Evolutionary conservation across 2,888 invertebrate genomes (phyloP).

Genomic region (Pimpla rufipes): DNA sequence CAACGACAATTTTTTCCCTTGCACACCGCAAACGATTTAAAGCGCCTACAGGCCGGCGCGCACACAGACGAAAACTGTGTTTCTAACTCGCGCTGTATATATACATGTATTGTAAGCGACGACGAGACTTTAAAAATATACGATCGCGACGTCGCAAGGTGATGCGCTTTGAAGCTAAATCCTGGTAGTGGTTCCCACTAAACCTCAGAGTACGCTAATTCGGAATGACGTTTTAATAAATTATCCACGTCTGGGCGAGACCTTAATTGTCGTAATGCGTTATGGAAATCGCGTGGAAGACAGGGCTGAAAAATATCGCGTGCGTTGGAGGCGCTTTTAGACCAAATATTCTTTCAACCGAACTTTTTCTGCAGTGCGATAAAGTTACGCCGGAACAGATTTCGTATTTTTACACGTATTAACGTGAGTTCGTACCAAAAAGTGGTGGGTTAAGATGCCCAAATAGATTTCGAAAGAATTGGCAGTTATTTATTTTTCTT

Average conservation of each 20-base stretch:
- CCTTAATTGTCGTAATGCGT: slow-evolving; percentile 8
- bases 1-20: slow-evolving; percentile 81
- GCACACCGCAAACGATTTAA: slow-evolving; percentile 44
- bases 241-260: slow-evolving; percentile 66
- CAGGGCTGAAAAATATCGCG: slow-evolving; percentile 2
- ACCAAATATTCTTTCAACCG: neutral
- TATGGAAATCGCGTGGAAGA: slow-evolving; percentile 7
- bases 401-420: neutral
- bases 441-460: neutral
- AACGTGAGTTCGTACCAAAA: neutral
- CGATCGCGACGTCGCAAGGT: slow-evolving; percentile 76
- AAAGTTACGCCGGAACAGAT: neutral
- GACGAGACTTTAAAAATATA: slow-evolving; percentile 80
- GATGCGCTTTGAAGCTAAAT: slow-evolving; percentile 82
- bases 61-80: neutral
- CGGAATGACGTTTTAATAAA: slow-evolving; percentile 78
- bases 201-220: slow-evolving; percentile 70
- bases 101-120: slow-evolving; percentile 63
- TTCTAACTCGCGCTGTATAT: slow-evolving; percentile 22
- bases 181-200: slow-evolving; percentile 32
- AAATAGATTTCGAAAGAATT: too few relatives aligned
- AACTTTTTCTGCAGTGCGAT: neutral
- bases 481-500: too few relatives aligned
- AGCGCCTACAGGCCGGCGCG: slow-evolving; percentile 22
- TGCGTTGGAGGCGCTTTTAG: neutral